These are phyloP conservation scores for Perithous albicinctus DNA, from an alignment of 2,888 invertebrate species.

Conservation along the genomic window DNA sequence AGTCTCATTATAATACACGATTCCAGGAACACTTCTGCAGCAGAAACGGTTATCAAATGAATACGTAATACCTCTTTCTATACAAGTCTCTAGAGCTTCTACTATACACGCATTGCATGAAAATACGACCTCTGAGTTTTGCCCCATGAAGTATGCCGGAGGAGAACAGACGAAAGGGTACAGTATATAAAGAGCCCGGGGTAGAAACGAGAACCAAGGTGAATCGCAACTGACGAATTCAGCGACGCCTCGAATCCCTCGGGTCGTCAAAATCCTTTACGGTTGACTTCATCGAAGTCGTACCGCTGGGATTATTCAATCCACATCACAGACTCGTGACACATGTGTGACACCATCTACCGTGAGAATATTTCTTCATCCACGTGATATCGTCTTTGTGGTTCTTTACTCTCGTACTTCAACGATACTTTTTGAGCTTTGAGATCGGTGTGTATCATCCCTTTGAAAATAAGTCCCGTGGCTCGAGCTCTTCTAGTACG, in stretches of 20 bases:
- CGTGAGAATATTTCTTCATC: slow-evolving; percentile 2
- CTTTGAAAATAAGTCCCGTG: slow-evolving; percentile 10
- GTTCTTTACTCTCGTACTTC: neutral
- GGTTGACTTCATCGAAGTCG: slow-evolving; percentile 45
- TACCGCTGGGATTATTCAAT: slow-evolving; percentile 52
- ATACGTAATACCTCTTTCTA: neutral
- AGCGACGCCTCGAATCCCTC: slow-evolving; percentile 51
- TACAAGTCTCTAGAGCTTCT: neutral
- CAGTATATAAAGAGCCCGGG: neutral
- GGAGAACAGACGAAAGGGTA: slow-evolving; percentile 19
- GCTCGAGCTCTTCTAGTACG: neutral
- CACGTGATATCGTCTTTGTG: neutral
- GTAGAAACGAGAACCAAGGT: slow-evolving; percentile 1
- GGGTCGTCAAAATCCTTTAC: slow-evolving; percentile 58
- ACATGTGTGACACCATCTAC: slow-evolving; percentile 9
- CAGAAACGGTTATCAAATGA: slow-evolving; percentile 21
- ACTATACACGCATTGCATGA: slow-evolving; percentile 16
- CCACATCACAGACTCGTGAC: slow-evolving; percentile 10
- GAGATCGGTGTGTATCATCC: neutral
- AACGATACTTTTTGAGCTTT: neutral
- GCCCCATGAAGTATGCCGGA: neutral
- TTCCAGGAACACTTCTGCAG: neutral
- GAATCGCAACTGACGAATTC: slow-evolving; percentile 43
- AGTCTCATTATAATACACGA: slow-evolving; percentile 9
- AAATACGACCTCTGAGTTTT: slow-evolving; percentile 34